A percentile compares a stretch with the other conserved stretches of the same genome.
Evolutionary conservation across 2,888 invertebrate genomes (phyloP).

Genomic region (Sinodicranocentrus sp.): DNA sequence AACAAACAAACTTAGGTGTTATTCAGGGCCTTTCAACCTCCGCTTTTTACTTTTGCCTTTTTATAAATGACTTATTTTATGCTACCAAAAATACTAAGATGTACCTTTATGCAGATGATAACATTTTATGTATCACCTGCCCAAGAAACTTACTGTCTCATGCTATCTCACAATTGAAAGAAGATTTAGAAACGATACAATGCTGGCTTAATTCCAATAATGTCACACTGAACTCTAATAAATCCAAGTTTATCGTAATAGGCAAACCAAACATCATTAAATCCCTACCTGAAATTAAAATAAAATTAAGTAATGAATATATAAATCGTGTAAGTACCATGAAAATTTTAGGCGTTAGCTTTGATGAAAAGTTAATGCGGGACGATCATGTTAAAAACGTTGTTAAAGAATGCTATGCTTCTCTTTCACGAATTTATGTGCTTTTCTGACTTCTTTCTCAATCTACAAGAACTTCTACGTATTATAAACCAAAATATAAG

Average conservation of each 20-base stretch:
- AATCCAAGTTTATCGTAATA: slow-evolving; percentile 48
- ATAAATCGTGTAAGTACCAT: neutral
- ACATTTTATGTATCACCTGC: slow-evolving; percentile 9
- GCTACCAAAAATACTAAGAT: slow-evolving; percentile 9
- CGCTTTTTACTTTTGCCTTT: slow-evolving; percentile 21
- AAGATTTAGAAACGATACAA: no score
- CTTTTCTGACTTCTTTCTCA: neutral
- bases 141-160: neutral
- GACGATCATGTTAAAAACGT: neutral
- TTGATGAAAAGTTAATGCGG: slow-evolving; percentile 17
- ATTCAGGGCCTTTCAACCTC: slow-evolving; percentile 41
- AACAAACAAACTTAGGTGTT: slow-evolving; percentile 13
- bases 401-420: slow-evolving; percentile 17
- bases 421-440: neutral
- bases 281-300: neutral
- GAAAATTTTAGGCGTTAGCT: slow-evolving; percentile 12
- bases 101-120: slow-evolving; percentile 54
- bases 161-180: no score
- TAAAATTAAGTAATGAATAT: neutral
- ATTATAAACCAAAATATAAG: neutral
- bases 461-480: neutral
- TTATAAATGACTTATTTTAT: slow-evolving; percentile 55
- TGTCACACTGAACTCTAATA: no score
- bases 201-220: no score
- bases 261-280: slow-evolving; percentile 4